These are phyloP conservation scores for Eupsilia transversa DNA, from an alignment of 2,888 invertebrate species.

Conservation along the genomic window DNA sequence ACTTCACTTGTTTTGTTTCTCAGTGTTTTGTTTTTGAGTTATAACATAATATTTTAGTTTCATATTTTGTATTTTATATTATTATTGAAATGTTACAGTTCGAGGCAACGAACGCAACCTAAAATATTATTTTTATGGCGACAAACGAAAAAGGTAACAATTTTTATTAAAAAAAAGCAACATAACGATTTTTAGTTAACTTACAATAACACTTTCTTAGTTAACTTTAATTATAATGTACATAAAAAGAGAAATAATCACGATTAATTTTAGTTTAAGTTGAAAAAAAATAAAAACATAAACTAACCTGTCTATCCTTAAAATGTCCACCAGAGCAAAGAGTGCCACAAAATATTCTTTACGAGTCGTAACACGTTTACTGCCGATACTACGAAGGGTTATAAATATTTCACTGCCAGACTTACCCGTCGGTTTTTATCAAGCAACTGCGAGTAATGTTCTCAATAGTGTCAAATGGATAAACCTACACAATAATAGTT, in stretches of 20 bases:
- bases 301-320: conserved; percentile 61
- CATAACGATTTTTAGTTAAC: background rate
- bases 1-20: conserved; percentile 6
- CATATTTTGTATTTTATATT: background rate
- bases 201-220: background rate
- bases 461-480: conserved; percentile 41
- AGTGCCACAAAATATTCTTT: conserved; percentile 50
- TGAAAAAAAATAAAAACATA: conserved; percentile 14
- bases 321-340: conserved; percentile 18
- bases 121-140: background rate
- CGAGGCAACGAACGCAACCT: background rate
- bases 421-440: conserved; percentile 35
- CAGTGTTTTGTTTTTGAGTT: background rate
- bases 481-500: conserved; percentile 52
- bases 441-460: conserved; percentile 41
- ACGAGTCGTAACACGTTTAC: conserved; percentile 50
- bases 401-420: conserved; percentile 52
- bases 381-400: conserved; percentile 19
- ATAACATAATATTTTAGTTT: background rate
- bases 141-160: background rate
- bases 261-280: background rate
- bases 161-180: background rate
- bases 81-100: background rate
- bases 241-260: background rate
- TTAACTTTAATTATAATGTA: background rate